Evolutionary conservation across 1,140 invertebrate species (phyloP).

Genomic region (Cherax destructor): DNA sequence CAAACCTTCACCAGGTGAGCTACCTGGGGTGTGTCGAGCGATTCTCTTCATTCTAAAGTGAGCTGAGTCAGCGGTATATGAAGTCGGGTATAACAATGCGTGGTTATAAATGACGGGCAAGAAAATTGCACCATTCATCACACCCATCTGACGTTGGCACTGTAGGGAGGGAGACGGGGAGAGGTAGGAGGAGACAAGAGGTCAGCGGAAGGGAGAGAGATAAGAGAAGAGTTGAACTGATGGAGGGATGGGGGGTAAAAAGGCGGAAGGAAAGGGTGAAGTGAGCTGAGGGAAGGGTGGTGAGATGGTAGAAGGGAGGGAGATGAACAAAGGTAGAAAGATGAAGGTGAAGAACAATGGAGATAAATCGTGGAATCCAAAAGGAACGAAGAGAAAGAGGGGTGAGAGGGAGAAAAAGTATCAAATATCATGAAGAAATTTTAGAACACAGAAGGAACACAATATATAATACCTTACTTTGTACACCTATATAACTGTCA

Average conservation of each 20-base stretch:
- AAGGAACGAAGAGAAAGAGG: too few species aligned
- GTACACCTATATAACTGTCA: too few species aligned
- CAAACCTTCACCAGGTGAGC: too few species aligned
- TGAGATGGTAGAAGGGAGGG: too few species aligned
- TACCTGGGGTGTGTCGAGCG: too few species aligned
- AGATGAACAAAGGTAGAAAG: not conserved
- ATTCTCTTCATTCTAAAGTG: too few species aligned
- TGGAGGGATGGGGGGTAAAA: not conserved
- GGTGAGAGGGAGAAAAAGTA: too few species aligned
- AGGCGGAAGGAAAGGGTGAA: not conserved
- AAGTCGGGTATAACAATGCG: not conserved
- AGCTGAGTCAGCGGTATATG: not conserved
- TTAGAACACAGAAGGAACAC: too few species aligned
- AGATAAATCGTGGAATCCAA: too few species aligned
- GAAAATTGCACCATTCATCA: constrained; percentile 7
- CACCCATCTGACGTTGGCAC: not conserved
- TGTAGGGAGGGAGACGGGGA: not conserved
- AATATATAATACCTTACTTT: too few species aligned
- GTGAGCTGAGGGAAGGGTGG: not conserved
- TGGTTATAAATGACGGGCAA: not conserved
- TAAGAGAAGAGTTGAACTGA: not conserved
- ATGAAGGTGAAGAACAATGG: too few species aligned
- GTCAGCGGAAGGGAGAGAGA: not conserved
- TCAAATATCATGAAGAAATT: too few species aligned
- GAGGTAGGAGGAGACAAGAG: not conserved